Evolutionary conservation across 1,140 invertebrate genomes (phyloP).

Genomic region (Paraescarpia echinospica): DNA sequence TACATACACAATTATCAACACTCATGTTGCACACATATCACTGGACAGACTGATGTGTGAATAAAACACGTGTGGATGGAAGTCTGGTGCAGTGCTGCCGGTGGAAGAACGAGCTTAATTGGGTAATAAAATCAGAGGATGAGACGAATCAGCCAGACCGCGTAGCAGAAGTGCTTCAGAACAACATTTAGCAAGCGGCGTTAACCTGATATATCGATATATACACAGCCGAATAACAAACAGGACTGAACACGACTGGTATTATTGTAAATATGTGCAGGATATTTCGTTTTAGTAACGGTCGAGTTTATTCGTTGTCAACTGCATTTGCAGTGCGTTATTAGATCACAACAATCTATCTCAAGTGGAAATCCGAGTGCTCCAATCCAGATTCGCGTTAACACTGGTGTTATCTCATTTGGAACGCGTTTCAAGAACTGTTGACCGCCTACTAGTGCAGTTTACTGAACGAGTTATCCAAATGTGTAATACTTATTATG

Average conservation of each 20-base stretch:
- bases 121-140: too few species aligned
- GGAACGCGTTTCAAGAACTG: background rate
- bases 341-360: background rate
- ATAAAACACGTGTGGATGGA: too few species aligned
- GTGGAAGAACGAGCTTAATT: too few species aligned
- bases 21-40: too few species aligned
- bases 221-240: background rate
- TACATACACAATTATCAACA: too few species aligned
- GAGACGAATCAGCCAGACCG: too few species aligned
- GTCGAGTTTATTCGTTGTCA: background rate
- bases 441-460: background rate
- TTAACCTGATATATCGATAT: background rate
- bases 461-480: background rate
- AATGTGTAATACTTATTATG: background rate
- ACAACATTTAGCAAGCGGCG: background rate
- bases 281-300: background rate
- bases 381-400: background rate
- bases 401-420: background rate
- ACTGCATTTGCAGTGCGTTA: background rate
- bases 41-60: too few species aligned
- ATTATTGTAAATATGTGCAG: background rate
- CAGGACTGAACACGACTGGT: background rate
- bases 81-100: too few species aligned
- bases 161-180: background rate
- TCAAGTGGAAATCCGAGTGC: background rate